Base-by-base conservation (phyloP, 2,888 invertebrate species). In the Chymomyza procnemis region DNA sequence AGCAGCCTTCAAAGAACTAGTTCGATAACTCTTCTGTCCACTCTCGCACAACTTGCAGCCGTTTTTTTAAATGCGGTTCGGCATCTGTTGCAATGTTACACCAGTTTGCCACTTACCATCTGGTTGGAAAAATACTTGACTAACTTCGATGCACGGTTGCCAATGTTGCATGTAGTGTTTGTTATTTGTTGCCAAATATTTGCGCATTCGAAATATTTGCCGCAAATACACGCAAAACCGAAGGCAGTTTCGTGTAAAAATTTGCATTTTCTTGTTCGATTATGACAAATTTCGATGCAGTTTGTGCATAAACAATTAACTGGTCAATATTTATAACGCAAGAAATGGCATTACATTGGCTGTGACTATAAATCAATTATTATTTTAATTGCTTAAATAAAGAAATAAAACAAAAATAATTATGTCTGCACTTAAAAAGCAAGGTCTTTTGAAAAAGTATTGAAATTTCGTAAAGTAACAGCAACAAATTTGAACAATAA, bases 101-200 rank as follows among this genome's bases (percentile, higher is more conserved):
- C 34, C 34, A 41, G 34, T 41, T n/a, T 41, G 2, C 34, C 34
- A 41, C 34, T 12, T 5, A 12, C 34, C 34, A 41, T 12, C 34
- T 41, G 34, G 34, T 3, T 12, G 12, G 12, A 41, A 41, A 41
- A 12, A 41, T n/a, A n/a, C 34, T 41, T 12, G 34, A 41, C 26
- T 26, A 26, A 41, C 9, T 41, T 12, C 34, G 34, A 41, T 12
- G 26, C 26, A 26, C 26, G 4, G 26, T 26, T 26, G 26, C 26
- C 26, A 3, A 26, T 26, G 34, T 41, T 41, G 34, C 34, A 41
- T 26, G 26, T 6, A 5, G 9, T 41, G 34, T 41, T 62, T 58
- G 4, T 56, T 41, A 66, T n/a, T n/a, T n/a, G n/a, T 82, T 81
- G 71, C 81, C 81, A 75, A 80, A 81, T 82, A 74, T 77, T 77